Evolutionary conservation across 2,797 vertebrate species (phyloP), one percentile per base, ranked within the genome.

Genomic region (Lophius americanus): DNA sequence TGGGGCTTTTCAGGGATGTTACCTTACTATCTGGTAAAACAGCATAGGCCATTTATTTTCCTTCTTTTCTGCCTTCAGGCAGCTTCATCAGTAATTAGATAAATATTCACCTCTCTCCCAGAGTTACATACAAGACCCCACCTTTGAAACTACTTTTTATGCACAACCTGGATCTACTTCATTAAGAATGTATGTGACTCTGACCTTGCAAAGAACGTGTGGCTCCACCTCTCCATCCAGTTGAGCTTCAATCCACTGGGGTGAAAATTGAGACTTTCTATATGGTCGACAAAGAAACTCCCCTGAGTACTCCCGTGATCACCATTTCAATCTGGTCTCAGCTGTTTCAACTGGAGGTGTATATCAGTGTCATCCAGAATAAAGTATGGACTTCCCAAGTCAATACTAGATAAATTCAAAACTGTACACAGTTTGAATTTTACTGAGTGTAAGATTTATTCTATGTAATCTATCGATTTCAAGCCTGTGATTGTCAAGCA

Each of bases 111-210:
- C 37, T 38, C 37, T 38, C 41, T 66, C 50, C 6, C 36, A n/a
- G 43, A 50, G 60, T 42, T 36, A 11, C 49, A 8, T 32, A 51
- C 60, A 47, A 39, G 10, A 39, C 9, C n/a, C 49, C 7, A 13
- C 64, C 7, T 13, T 38, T 11, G 69, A 64, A 37, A 59, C 57
- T 58, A 37, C 48, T 43, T 9, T 14, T 51, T 63, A 77, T 63
- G 39, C 36, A 64, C 35, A 68, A 74, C 57, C 60, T 49, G 49
- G 46, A 35, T 41, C 50, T 56, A 35, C 64, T 54, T 73, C 70
- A 83, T 79, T 76, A 75, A 49, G 33, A 71, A 80, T 75, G 39
- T 13, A 70, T 72, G 70, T 57, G 54, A 74, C 36, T 43, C 62
- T 54, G 68, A 74, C 64, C 61, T 73, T 54, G 66, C 66, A 13